A percentile compares a stretch with the other conserved stretches of the same genome.
Conservation (phyloP, 2,113 vertebrate genomes). For the Verasper variegatus region DNA sequence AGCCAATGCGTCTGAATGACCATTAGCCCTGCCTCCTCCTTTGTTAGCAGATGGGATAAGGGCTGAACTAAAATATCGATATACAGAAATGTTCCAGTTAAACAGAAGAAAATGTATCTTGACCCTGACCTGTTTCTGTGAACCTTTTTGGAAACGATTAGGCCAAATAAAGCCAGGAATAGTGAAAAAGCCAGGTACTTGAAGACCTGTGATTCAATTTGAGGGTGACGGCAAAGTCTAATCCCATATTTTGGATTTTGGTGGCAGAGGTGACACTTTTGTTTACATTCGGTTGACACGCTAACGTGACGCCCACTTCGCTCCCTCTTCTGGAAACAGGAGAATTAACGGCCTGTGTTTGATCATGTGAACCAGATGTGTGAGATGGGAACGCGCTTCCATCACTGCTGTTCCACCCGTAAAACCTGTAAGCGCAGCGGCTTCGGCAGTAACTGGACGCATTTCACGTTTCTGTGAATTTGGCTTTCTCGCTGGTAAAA, state of each 20-base stretch:
- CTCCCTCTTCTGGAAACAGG: constrained; percentile 57
- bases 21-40: too few species aligned
- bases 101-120: not conserved
- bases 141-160: too few species aligned
- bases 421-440: constrained; percentile 7
- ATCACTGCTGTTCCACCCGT: constrained; percentile 43
- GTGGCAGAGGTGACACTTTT: constrained; percentile 4
- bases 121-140: too few species aligned
- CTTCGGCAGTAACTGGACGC: constrained; percentile 7
- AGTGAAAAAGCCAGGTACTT: too few species aligned
- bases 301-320: constrained; percentile 37
- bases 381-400: constrained; percentile 57
- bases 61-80: too few species aligned
- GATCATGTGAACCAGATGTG: constrained; percentile 74
- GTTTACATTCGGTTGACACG: not conserved
- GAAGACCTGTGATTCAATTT: not conserved
- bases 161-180: too few species aligned
- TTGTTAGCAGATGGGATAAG: too few species aligned
- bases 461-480: constrained; percentile 58
- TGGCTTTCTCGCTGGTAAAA: constrained; percentile 44
- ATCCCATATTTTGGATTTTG: not conserved
- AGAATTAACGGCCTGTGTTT: constrained; percentile 59
- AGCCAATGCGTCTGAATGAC: too few species aligned
- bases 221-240: too few species aligned
- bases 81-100: too few species aligned